Conservation (phyloP, 1,140 invertebrate genomes). For the Microplitis mediator region DNA sequence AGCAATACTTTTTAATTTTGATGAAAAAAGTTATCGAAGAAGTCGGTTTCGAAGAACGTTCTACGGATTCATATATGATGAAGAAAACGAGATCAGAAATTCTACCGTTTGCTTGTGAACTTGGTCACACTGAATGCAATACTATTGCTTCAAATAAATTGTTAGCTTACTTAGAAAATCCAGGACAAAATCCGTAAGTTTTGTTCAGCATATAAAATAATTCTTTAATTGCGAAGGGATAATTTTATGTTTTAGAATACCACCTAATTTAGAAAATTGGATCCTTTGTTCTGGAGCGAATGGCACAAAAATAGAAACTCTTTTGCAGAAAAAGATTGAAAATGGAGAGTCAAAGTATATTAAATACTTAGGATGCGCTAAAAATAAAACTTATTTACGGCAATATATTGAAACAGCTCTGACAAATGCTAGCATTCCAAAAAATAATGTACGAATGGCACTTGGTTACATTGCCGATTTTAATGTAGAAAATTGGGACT, state of each 20-base stretch:
- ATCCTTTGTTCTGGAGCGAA: constrained; percentile 17
- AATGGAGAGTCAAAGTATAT: constrained; percentile 24
- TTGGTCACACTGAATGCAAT: constrained; percentile 36
- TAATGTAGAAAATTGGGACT: constrained; percentile 14
- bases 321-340: constrained; percentile 29
- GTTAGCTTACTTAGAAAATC: constrained; percentile 29
- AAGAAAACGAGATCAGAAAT: constrained; percentile 16
- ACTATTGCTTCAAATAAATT: constrained; percentile 32
- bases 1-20: constrained; percentile 36
- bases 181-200: constrained; percentile 27
- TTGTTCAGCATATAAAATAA: no score
- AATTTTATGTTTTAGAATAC: constrained; percentile 20
- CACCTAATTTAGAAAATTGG: constrained; percentile 22
- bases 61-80: constrained; percentile 9
- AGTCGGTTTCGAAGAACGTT: constrained; percentile 37
- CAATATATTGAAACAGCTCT: constrained; percentile 28
- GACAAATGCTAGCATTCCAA: neutral
- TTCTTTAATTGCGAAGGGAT: no score
- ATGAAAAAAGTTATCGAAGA: constrained; percentile 36
- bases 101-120: constrained; percentile 37
- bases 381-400: constrained; percentile 33
- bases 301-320: constrained; percentile 3
- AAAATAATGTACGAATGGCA: constrained; percentile 13
- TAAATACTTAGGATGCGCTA: constrained; percentile 31
- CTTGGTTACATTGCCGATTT: constrained; percentile 6